phyloP scores from a whole-genome alignment of 1,140 invertebrate species.

The Monomorium pharaonis region DNA sequence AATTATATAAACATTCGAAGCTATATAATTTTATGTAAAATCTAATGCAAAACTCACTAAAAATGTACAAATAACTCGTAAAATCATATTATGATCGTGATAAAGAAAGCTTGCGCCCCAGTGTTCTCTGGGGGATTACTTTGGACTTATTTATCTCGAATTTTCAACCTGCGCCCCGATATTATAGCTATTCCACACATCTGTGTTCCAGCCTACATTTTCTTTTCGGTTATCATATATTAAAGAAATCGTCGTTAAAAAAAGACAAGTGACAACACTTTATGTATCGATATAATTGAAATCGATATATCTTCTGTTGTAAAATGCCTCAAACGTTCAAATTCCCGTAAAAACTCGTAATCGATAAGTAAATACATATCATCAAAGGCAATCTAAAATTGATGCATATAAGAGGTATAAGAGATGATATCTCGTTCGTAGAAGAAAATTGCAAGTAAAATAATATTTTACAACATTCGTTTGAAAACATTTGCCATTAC shows the following conservation, averaged over 20 bases:
- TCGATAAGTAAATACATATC: neutral
- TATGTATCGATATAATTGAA: neutral
- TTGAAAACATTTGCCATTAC: neutral
- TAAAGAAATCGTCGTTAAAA: neutral
- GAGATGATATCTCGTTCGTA: neutral
- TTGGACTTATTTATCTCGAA: slow-evolving; percentile 62
- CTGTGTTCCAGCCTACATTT: neutral
- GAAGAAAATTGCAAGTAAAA: neutral
- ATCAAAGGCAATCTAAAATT: neutral
- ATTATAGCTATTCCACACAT: slow-evolving; percentile 13
- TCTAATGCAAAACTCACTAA: slow-evolving; percentile 62
- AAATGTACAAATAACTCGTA: slow-evolving; percentile 30
- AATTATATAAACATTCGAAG: neutral
- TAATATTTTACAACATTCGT: neutral
- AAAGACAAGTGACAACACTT: neutral
- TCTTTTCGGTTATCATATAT: neutral
- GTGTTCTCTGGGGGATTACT: neutral
- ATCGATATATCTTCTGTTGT: neutral
- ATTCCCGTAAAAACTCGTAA: neutral
- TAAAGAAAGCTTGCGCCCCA: neutral
- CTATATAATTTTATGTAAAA: too few species aligned
- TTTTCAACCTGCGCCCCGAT: slow-evolving; percentile 10
- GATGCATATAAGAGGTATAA: slow-evolving; percentile 14
- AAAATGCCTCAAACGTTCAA: neutral
- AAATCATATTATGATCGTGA: slow-evolving; percentile 65